These are phyloP conservation scores for Calliopum simillimum DNA, from an alignment of 2,888 invertebrate species.

Conservation along the genomic window DNA sequence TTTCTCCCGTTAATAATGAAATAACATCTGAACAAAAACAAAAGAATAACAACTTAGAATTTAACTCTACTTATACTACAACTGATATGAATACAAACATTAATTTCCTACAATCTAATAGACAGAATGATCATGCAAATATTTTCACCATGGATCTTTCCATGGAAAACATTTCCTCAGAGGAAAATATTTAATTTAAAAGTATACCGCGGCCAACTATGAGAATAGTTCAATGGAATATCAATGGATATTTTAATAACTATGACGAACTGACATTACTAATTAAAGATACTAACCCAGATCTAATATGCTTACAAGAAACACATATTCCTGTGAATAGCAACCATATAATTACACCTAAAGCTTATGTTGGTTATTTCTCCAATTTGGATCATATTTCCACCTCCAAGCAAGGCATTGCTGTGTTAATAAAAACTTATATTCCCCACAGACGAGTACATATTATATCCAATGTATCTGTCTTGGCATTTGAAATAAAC, in stretches of 20 bases:
- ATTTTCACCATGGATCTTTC: too few species aligned
- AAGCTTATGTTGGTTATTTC: neutral
- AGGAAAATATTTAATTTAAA: neutral
- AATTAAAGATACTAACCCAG: conserved; percentile 28
- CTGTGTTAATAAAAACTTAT: conserved; percentile 25
- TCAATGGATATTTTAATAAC: conserved; percentile 21
- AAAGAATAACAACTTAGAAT: too few species aligned
- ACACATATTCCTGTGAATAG: neutral
- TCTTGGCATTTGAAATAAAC: conserved; percentile 1
- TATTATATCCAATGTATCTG: conserved; percentile 14
- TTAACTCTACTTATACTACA: too few species aligned
- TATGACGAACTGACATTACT: conserved; percentile 27
- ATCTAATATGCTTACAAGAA: conserved; percentile 33
- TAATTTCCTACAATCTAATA: too few species aligned
- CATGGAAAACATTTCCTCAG: neutral
- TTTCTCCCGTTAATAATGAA: too few species aligned
- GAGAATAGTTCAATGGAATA: too few species aligned
- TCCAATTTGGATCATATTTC: conserved; percentile 6
- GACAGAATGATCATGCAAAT: too few species aligned
- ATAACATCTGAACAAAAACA: too few species aligned
- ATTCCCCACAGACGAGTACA: conserved; percentile 14
- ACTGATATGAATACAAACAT: too few species aligned
- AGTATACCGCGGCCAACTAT: too few species aligned
- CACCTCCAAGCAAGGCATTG: conserved; percentile 21
- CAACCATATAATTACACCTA: conserved; percentile 2